Percentiles rank a stretch among this genome's conserved stretches.
Conservation (phyloP, 2,888 invertebrate species). For the Silvanus unidentatus region DNA sequence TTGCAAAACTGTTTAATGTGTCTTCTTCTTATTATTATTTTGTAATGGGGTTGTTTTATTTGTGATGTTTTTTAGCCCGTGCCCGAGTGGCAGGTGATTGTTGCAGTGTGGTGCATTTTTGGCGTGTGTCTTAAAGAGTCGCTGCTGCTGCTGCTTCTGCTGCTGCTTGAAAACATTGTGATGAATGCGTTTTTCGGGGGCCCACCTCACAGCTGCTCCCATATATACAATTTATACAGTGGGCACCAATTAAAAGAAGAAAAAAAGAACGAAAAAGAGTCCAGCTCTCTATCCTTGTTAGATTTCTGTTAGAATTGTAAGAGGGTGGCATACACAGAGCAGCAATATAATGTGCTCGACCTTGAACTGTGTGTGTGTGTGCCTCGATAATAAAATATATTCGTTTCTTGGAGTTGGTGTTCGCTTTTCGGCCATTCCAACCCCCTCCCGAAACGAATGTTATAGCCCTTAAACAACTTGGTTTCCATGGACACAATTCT, state of each 20-base stretch:
- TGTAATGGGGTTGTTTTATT: slow-evolving; percentile 37
- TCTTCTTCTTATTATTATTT: slow-evolving; percentile 17
- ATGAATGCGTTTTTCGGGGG: slow-evolving; percentile 21
- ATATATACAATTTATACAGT: neutral
- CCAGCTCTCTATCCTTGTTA: slow-evolving; percentile 22
- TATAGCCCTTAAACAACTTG: too few relatives aligned
- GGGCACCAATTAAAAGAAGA: neutral
- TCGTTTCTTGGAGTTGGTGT: slow-evolving; percentile 3
- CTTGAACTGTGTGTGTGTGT: slow-evolving; percentile 37
- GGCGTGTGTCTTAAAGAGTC: slow-evolving; percentile 49
- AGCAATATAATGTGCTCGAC: too few relatives aligned
- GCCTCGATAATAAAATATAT: too few relatives aligned
- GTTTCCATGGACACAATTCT: too few relatives aligned
- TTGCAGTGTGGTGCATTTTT: too few relatives aligned
- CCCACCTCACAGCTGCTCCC: slow-evolving; percentile 35
- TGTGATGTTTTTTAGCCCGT: slow-evolving; percentile 33
- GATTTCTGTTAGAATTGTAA: slow-evolving; percentile 8
- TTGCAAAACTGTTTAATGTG: slow-evolving; percentile 1
- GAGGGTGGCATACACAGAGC: slow-evolving; percentile 16
- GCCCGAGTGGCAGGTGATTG: slow-evolving; percentile 45
- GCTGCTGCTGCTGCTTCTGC: slow-evolving; percentile 34
- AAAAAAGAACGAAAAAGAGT: slow-evolving; percentile 15
- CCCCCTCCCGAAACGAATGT: slow-evolving; percentile 15
- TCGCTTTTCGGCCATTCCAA: slow-evolving; percentile 3
- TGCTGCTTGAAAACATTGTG: slow-evolving; percentile 28